A percentile compares a stretch with the other conserved stretches of the same genome.
These are phyloP conservation scores for Spodoptera littoralis DNA, from an alignment of 2,888 invertebrate species.

Conservation along the genomic window DNA sequence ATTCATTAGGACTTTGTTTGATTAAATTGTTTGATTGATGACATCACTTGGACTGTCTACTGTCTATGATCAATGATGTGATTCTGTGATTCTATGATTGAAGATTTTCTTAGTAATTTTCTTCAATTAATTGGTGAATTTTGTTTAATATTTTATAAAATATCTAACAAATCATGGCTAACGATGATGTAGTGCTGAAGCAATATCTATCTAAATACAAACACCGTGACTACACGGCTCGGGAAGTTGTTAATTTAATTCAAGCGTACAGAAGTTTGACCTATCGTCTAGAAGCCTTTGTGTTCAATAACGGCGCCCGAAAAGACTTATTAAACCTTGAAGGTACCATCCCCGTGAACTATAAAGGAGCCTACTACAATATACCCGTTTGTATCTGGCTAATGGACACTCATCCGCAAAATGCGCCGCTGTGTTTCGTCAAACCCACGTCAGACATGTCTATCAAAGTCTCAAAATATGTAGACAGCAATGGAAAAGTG, in stretches of 20 bases:
- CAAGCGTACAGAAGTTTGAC: conserved; percentile 83
- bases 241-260: conserved; percentile 82
- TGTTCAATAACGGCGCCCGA: conserved; percentile 95
- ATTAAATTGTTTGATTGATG: conserved; percentile 11
- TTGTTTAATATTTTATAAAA: conserved; percentile 16
- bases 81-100: conserved; percentile 31
- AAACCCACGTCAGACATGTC: conserved; percentile 98
- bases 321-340: conserved; percentile 95
- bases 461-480: conserved; percentile 97
- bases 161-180: conserved; percentile 72
- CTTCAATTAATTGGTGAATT: conserved; percentile 22
- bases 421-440: conserved; percentile 98
- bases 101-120: conserved; percentile 31
- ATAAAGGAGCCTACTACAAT: conserved; percentile 96
- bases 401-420: conserved; percentile 98
- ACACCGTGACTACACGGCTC: conserved; percentile 81
- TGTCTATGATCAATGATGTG: conserved; percentile 28
- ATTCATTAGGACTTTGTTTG: conserved; percentile 7
- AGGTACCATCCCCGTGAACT: conserved; percentile 97
- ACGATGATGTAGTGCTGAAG: conserved; percentile 80
- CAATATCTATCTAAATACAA: conserved; percentile 83
- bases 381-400: conserved; percentile 99
- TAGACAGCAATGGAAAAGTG: conserved; percentile 98
- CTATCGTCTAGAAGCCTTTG: conserved; percentile 88
- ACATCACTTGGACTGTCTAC: conserved; percentile 32